Conservation (phyloP, 2,888 invertebrate species). For the Helleia helle region DNA sequence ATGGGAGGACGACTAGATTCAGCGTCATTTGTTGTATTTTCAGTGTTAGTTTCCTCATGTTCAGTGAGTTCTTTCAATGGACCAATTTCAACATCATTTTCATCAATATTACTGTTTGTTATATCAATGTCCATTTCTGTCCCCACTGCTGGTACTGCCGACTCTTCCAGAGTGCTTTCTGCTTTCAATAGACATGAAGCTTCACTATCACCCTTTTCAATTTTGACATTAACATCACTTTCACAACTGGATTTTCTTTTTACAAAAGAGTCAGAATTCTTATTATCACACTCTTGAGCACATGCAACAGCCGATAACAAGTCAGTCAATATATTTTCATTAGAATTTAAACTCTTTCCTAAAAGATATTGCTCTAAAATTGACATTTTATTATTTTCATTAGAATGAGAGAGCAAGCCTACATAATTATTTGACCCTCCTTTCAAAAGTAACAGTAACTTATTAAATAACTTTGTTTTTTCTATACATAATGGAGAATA, state of each 20-base stretch:
- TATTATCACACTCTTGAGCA: constrained; percentile 76
- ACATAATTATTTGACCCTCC: constrained; percentile 69
- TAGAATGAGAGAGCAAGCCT: constrained; percentile 44
- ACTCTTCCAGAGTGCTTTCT: constrained; percentile 70
- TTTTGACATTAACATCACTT: constrained; percentile 41
- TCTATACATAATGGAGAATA: constrained; percentile 89
- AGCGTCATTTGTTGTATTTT: constrained; percentile 29
- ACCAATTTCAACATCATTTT: constrained; percentile 63
- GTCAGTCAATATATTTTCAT: constrained; percentile 76
- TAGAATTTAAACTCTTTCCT: constrained; percentile 63
- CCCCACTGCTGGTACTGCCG: constrained; percentile 64
- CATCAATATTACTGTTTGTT: constrained; percentile 51
- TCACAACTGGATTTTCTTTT: constrained; percentile 56
- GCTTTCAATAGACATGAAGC: constrained; percentile 50
- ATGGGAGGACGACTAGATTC: constrained; percentile 54
- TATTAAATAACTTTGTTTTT: constrained; percentile 80
- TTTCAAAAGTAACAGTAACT: constrained; percentile 77
- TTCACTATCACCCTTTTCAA: constrained; percentile 40
- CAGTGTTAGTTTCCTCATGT: constrained; percentile 40
- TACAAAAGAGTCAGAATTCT: constrained; percentile 57
- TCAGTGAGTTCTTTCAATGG: constrained; percentile 65
- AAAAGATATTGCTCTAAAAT: constrained; percentile 81
- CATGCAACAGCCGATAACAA: constrained; percentile 75
- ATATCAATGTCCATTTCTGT: constrained; percentile 70
- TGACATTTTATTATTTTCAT: constrained; percentile 74